Evolutionary conservation across 2,113 vertebrate species (phyloP).

Genomic region (Eulacestoma nigropectus): DNA sequence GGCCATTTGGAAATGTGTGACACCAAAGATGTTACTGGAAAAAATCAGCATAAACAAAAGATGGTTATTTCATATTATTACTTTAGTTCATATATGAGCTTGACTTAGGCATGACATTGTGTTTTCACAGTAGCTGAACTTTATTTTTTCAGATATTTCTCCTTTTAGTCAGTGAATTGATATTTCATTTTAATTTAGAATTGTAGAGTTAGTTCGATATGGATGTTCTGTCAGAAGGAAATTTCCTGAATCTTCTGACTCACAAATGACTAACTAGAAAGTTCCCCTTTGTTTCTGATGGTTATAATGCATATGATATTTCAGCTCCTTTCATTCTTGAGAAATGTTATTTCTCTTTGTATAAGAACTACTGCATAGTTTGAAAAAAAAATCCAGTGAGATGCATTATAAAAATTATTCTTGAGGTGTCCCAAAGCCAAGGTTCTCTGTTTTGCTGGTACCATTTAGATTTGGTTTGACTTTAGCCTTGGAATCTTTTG

Average conservation of each 20-base stretch:
- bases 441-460: background rate
- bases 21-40: background rate
- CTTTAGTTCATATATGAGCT: background rate
- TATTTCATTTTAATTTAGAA: background rate
- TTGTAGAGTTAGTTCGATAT: background rate
- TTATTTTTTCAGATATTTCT: background rate
- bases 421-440: background rate
- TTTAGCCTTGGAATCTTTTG: background rate
- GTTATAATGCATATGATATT: background rate
- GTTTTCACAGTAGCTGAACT: background rate
- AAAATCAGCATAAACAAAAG: background rate
- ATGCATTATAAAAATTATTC: background rate
- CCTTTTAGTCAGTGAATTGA: background rate
- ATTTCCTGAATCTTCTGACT: background rate
- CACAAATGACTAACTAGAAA: background rate
- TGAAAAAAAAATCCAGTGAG: background rate
- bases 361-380: background rate
- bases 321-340: background rate
- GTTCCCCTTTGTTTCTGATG: background rate
- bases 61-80: background rate
- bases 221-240: background rate
- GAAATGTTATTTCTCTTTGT: background rate
- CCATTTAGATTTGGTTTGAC: background rate
- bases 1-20: background rate
- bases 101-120: background rate